Percentiles rank a stretch among this genome's conserved stretches.
phyloP scores from a whole-genome alignment of 1,140 invertebrate species.

The Calosoma granatense region DNA sequence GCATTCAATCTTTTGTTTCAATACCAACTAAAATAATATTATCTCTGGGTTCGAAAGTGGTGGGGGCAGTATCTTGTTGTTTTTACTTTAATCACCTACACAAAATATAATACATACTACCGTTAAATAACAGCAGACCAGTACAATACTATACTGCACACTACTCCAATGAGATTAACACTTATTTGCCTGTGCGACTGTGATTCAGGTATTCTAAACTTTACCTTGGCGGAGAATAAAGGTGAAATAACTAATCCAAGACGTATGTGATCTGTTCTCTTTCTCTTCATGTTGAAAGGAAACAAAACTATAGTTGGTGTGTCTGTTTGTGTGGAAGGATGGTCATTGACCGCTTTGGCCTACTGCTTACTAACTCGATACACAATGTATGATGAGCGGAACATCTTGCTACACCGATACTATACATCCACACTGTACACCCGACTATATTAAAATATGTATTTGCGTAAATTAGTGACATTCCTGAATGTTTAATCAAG shows the following conservation, averaged over 20 bases:
- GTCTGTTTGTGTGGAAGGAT: conserved; percentile 13
- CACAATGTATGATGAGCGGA: not conserved
- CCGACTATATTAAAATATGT: not conserved
- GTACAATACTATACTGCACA: not conserved
- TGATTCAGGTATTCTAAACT: conserved; percentile 13
- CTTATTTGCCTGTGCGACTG: conserved; percentile 1
- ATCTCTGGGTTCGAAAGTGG: too few species aligned
- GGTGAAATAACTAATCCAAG: not conserved
- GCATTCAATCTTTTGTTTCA: too few species aligned
- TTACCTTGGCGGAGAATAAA: conserved; percentile 15
- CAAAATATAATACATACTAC: conserved; percentile 17
- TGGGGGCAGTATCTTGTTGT: not conserved
- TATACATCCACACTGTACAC: not conserved
- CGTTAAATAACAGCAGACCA: conserved; percentile 14
- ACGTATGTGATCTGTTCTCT: not conserved
- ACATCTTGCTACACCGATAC: not conserved
- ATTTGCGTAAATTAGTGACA: conserved; percentile 2
- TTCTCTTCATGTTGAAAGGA: not conserved
- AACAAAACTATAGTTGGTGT: not conserved
- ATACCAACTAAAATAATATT: too few species aligned
- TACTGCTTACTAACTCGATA: conserved; percentile 12
- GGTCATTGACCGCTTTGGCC: conserved; percentile 22
- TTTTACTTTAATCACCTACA: conserved; percentile 11
- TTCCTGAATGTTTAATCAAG: not conserved
- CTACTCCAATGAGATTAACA: not conserved